Conservation (phyloP, 2,888 invertebrate genomes). For the Endotricha flammealis region DNA sequence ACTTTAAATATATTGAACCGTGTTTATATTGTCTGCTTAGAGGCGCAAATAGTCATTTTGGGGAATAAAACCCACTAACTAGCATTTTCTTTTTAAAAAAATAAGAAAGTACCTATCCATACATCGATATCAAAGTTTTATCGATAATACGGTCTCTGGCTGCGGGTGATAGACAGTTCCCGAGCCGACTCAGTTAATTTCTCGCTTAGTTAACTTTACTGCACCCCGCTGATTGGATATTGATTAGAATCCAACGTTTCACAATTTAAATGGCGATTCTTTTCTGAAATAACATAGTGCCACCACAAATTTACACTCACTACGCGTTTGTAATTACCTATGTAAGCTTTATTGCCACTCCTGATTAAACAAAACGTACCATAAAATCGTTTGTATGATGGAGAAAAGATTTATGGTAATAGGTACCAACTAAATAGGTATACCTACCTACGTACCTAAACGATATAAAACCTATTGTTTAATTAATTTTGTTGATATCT, state of each 20-base stretch:
- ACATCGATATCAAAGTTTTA: no score
- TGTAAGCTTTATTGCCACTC: constrained; percentile 54
- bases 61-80: no score
- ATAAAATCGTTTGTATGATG: constrained; percentile 41
- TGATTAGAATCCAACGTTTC: constrained; percentile 71
- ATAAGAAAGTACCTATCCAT: no score
- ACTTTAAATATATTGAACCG: no score
- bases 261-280: constrained; percentile 63
- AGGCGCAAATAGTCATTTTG: no score
- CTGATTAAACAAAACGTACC: constrained; percentile 69
- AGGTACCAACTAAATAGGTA: no score
- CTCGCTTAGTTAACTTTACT: constrained; percentile 76
- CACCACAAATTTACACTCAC: constrained; percentile 71
- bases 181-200: constrained; percentile 61
- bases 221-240: constrained; percentile 69
- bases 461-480: no score
- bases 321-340: constrained; percentile 65
- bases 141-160: no score
- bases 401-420: neutral
- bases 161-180: constrained; percentile 28
- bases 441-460: no score
- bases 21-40: no score
- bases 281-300: constrained; percentile 64
- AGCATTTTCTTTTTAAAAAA: no score
- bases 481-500: no score